Conservation (phyloP, 2,797 vertebrate species). For the Sebastes variabilis region DNA sequence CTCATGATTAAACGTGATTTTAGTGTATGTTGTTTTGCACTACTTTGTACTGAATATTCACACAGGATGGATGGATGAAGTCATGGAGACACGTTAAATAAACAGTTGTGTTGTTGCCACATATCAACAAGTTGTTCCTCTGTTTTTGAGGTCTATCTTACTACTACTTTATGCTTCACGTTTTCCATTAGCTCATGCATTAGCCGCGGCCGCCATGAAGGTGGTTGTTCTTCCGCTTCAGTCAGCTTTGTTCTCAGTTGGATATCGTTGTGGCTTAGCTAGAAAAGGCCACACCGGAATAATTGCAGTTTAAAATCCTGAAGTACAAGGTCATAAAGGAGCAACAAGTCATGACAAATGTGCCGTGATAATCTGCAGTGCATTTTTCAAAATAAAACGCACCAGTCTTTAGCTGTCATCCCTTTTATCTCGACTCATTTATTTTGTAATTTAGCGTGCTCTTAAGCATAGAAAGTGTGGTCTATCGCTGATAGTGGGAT, state of each 20-base stretch:
- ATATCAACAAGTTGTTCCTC: too few species aligned
- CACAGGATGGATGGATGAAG: too few species aligned
- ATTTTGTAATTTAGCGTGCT: not conserved
- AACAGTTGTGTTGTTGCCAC: too few species aligned
- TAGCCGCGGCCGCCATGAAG: too few species aligned
- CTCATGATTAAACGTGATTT: too few species aligned
- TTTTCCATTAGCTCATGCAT: too few species aligned
- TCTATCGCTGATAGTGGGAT: conserved; percentile 11
- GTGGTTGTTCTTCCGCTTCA: too few species aligned
- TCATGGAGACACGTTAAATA: too few species aligned
- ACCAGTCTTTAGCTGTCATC: not conserved
- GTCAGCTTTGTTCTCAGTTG: too few species aligned
- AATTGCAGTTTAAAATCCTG: not conserved
- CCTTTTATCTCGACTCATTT: not conserved
- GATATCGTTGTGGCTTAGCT: not conserved
- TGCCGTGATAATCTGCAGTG: not conserved
- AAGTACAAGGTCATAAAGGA: not conserved
- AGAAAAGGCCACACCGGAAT: not conserved
- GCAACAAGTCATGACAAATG: not conserved
- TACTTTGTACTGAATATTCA: too few species aligned
- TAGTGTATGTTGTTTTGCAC: too few species aligned
- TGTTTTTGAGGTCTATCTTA: too few species aligned
- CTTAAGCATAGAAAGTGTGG: not conserved
- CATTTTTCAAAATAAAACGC: not conserved
- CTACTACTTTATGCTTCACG: not conserved